Percentiles rank a stretch among this genome's conserved stretches.
phyloP scores from a whole-genome alignment of 2,888 invertebrate genomes.

The Perithous albicinctus region DNA sequence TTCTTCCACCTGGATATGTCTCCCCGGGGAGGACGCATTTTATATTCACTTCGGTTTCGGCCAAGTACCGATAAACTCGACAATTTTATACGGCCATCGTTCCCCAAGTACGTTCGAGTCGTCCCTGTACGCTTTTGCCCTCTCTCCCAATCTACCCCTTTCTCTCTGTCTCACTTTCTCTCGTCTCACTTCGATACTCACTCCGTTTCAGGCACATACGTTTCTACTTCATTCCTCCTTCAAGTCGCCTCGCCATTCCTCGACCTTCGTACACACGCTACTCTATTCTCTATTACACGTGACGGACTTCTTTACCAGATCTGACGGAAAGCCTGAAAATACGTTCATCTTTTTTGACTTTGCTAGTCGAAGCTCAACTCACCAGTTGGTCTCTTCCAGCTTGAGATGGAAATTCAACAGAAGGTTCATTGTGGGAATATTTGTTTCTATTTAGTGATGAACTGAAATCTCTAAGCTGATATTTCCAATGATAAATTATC shows the following conservation, averaged over 20 bases:
- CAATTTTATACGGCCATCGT: constrained; percentile 72
- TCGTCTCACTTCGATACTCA: constrained; percentile 38
- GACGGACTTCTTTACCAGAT: constrained; percentile 62
- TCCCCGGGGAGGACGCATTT: constrained; percentile 70
- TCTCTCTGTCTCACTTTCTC: too few species aligned
- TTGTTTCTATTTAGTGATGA: background rate
- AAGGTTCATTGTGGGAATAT: background rate
- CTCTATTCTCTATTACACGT: constrained; percentile 56
- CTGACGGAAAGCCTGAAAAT: constrained; percentile 34
- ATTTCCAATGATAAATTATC: too few species aligned
- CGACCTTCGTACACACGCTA: constrained; percentile 31
- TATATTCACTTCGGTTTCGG: constrained; percentile 74
- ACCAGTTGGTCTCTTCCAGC: background rate
- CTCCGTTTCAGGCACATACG: constrained; percentile 46
- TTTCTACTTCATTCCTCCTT: constrained; percentile 26
- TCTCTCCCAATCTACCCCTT: too few species aligned
- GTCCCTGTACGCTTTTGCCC: constrained; percentile 36
- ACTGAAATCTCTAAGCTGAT: too few species aligned
- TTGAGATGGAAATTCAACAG: background rate
- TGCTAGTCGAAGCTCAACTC: constrained; percentile 3
- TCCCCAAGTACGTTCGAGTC: constrained; percentile 56
- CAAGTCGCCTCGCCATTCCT: constrained; percentile 23
- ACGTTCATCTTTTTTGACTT: constrained; percentile 58
- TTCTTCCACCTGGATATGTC: constrained; percentile 62
- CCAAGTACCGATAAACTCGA: constrained; percentile 74